phyloP scores from a whole-genome alignment of 1,140 invertebrate species.

The Sycophaga agraensis region DNA sequence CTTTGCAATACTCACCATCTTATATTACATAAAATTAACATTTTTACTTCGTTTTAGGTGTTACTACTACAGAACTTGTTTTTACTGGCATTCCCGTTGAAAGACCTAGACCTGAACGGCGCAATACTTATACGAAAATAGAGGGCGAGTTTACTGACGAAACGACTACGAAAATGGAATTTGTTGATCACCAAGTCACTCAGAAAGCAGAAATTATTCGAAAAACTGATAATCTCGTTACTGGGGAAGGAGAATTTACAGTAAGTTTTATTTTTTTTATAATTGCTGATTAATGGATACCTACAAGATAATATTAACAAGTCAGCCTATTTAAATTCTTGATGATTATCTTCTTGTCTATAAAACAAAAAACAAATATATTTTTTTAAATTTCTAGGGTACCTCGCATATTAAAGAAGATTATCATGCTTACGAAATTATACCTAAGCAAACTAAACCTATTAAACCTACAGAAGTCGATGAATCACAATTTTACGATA shows the following conservation, averaged over 20 bases:
- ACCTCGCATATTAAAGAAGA: conserved; percentile 56
- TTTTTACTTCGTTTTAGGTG: conserved; percentile 51
- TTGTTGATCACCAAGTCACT: conserved; percentile 62
- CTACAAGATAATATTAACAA: too few species aligned
- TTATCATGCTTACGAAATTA: conserved; percentile 51
- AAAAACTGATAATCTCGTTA: conserved; percentile 65
- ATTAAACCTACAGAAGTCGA: conserved; percentile 35
- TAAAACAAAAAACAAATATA: conserved; percentile 1
- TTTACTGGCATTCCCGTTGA: conserved; percentile 64
- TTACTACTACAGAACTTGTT: conserved; percentile 66
- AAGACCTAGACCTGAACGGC: conserved; percentile 52
- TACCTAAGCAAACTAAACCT: conserved; percentile 42
- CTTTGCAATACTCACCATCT: too few species aligned
- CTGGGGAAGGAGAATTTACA: conserved; percentile 62
- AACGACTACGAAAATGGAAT: conserved; percentile 68
- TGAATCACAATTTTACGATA: conserved; percentile 49
- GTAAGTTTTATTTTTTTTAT: too few species aligned
- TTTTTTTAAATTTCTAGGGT: conserved; percentile 41
- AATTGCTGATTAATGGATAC: too few species aligned
- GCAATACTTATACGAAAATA: conserved; percentile 61
- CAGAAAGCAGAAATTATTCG: conserved; percentile 62
- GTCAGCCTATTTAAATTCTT: background rate
- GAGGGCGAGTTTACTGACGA: conserved; percentile 65
- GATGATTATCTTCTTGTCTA: background rate
- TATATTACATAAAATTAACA: background rate